Percentiles rank a stretch among this genome's conserved stretches.
Conservation (phyloP, 2,113 vertebrate species). For the Sorex fumeus region DNA sequence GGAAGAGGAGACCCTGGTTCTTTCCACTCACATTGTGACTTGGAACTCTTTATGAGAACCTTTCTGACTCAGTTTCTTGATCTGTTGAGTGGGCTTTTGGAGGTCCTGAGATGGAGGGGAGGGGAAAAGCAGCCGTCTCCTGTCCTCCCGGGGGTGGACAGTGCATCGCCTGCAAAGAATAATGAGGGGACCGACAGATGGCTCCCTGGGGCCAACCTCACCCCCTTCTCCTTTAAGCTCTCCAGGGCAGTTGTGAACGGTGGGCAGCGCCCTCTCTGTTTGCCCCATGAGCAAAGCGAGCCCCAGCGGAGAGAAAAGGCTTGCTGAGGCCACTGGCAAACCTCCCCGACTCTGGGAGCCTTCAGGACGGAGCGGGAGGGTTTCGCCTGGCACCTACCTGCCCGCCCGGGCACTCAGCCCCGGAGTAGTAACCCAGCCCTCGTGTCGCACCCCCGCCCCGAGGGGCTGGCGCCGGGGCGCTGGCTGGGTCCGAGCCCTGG, state of each 20-base stretch:
- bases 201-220: background rate
- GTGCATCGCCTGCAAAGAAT: no score
- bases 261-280: background rate
- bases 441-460: background rate
- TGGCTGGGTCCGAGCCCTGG: conserved; percentile 63
- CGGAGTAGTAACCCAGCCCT: conserved; percentile 70
- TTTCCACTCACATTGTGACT: background rate
- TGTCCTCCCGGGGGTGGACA: background rate
- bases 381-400: conserved; percentile 73
- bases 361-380: conserved; percentile 55
- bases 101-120: background rate
- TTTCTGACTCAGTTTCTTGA: conserved; percentile 28
- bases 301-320: conserved; percentile 46
- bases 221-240: background rate
- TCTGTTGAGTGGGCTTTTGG: background rate
- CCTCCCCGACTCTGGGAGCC: conserved; percentile 43
- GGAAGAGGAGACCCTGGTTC: background rate
- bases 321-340: conserved; percentile 45
- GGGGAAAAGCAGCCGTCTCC: background rate
- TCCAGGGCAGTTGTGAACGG: background rate
- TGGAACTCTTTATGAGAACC: conserved; percentile 34
- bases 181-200: no score
- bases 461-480: background rate
- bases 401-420: conserved; percentile 72
- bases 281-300: conserved; percentile 61